Conservation (phyloP, 2,888 invertebrate species). For the Parnassius smintheus region DNA sequence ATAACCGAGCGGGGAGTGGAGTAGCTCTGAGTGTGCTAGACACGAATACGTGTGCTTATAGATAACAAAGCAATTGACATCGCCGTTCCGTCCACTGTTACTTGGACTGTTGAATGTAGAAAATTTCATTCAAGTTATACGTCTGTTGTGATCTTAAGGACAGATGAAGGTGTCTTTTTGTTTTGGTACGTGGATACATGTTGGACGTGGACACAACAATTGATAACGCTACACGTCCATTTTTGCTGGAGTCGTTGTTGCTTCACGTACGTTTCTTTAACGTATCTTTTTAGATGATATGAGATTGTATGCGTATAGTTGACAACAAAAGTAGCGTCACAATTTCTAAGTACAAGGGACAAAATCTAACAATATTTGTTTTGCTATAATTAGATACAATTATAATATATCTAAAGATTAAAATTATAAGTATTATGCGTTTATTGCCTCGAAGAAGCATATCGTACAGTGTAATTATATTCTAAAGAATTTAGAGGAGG, state of each 20-base stretch:
- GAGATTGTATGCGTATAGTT: too few species aligned
- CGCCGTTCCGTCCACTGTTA: constrained; percentile 10
- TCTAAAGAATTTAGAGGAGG: too few species aligned
- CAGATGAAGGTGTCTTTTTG: constrained; percentile 2
- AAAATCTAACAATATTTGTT: too few species aligned
- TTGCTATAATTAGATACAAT: too few species aligned
- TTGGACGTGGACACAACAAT: constrained; percentile 9
- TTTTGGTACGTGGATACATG: constrained; percentile 5
- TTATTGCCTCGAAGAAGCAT: too few species aligned
- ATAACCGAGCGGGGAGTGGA: constrained; percentile 12
- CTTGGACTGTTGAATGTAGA: constrained; percentile 6
- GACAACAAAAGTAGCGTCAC: too few species aligned
- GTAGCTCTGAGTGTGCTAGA: constrained; percentile 11
- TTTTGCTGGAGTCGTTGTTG: constrained; percentile 5
- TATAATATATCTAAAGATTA: too few species aligned
- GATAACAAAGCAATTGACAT: constrained; percentile 25
- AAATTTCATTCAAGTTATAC: neutral
- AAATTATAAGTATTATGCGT: too few species aligned
- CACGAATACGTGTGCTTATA: constrained; percentile 18
- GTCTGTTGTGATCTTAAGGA: neutral
- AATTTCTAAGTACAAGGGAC: too few species aligned
- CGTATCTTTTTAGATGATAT: too few species aligned
- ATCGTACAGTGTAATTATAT: neutral
- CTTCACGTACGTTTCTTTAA: neutral
- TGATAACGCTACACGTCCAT: constrained; percentile 18